Base-by-base conservation (phyloP, 2,797 vertebrate species). In the Tauraco hartlaubi region DNA sequence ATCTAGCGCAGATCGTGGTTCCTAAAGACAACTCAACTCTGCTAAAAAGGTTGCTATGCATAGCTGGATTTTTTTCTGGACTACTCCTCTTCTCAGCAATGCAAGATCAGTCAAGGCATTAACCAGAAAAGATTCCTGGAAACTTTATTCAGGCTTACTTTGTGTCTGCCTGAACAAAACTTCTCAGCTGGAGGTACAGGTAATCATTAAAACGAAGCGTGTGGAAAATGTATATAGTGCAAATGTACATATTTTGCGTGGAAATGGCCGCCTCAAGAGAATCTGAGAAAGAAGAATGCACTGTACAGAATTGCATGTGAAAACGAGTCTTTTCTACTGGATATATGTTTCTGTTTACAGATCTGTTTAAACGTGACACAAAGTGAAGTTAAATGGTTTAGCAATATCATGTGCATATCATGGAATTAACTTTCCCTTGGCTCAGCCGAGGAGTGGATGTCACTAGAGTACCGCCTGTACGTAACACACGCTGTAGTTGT, bases 1-100 rank as follows among this genome's bases (percentile, higher is more conserved):
- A 99, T 94, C 98, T 99, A 72, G 99, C 99, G 31, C 99, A 99
- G 98, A 98, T 99, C 85, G 97, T 99, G 96, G 99, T 99, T 97
- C 99, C 99, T 95, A 99, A 99, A 97, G 99, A 99, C 96, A 98
- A 96, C 76, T 93, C 98, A 8, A 96, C 99, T 74, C 98, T 99
- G 86, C 96, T 99, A 72, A 99, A 98, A 97, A 99, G 99, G 87
- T 95, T 99, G 91, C 98, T 98, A 5, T 98, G 97, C 33, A 29
- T 98, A 84, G 98, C 97, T 85, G 93, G 97, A 52, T 97, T 99
- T 97, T 98, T 99, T 90, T 97, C 98, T 75, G 96, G 98, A 56
- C 96, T 99, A 9, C 97, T 99, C 48, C 67, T 99, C 96, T 97
- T 99, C 90, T 97, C 98, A 37, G 95, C 98, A 87, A 85, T 97